Conservation (phyloP, 1,140 invertebrate genomes). For the Solenopsis fugax region DNA sequence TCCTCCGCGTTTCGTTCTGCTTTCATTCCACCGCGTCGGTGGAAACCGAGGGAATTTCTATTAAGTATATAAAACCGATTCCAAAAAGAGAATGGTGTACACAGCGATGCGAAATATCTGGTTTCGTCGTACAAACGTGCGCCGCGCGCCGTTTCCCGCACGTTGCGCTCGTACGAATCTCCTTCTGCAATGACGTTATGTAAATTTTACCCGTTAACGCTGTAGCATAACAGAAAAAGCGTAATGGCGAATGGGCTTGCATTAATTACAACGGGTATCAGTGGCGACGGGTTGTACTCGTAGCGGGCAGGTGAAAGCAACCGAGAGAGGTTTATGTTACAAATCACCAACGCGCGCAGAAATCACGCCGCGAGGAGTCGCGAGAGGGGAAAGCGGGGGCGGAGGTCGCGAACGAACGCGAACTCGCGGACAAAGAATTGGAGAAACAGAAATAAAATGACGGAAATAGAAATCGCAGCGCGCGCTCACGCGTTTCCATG, state of each 20-base stretch:
- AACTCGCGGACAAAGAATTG: neutral
- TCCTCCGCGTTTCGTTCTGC: neutral
- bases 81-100: neutral
- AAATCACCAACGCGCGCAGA: neutral
- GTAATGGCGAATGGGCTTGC: constrained; percentile 43
- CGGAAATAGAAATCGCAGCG: constrained; percentile 34
- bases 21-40: constrained; percentile 20
- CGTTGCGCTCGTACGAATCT: neutral
- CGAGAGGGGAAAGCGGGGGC: too few species aligned
- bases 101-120: neutral
- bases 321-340: constrained; percentile 28
- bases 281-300: constrained; percentile 7
- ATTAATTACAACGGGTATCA: constrained; percentile 57
- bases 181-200: constrained; percentile 15
- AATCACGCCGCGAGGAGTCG: neutral
- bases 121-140: neutral
- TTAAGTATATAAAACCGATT: constrained; percentile 23
- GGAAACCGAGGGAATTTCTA: constrained; percentile 31
- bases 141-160: neutral
- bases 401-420: neutral
- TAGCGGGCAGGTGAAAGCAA: constrained; percentile 32
- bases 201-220: constrained; percentile 37
- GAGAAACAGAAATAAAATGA: constrained; percentile 38
- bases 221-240: neutral
- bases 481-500: constrained; percentile 9